phyloP scores from a whole-genome alignment of 2,888 invertebrate genomes.

The Toxonevra muliebris region DNA sequence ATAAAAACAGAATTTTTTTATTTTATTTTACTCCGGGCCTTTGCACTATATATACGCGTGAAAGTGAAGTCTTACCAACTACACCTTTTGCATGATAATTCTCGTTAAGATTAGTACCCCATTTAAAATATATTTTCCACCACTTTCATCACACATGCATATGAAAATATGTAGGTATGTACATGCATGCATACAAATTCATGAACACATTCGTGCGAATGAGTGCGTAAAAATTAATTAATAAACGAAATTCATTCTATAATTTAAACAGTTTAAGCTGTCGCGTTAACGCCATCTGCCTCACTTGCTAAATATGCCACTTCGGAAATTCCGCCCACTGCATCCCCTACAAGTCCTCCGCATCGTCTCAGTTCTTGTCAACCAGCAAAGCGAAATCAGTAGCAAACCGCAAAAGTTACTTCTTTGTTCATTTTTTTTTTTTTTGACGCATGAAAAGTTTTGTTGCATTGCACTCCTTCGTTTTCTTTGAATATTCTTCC shows the following conservation, averaged over 20 bases:
- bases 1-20: no score
- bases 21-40: no score
- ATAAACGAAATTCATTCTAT: not conserved
- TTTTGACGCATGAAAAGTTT: not conserved
- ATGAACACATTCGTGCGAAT: not conserved
- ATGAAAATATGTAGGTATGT: not conserved
- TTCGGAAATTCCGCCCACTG: not conserved
- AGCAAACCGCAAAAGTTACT: not conserved
- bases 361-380: not conserved
- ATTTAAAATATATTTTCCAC: no score
- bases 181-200: not conserved
- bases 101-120: no score
- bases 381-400: not conserved
- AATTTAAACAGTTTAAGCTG: not conserved
- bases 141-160: no score
- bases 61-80: no score
- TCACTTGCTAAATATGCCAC: slow-evolving; percentile 13
- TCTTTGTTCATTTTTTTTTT: not conserved
- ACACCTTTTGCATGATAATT: no score
- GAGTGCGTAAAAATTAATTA: slow-evolving; percentile 6
- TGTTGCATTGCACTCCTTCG: no score
- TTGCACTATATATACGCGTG: no score
- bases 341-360: not conserved
- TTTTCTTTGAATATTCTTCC: no score
- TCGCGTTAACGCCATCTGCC: not conserved